Conservation (phyloP, 2,113 vertebrate species). For the Noctilio leporinus region DNA sequence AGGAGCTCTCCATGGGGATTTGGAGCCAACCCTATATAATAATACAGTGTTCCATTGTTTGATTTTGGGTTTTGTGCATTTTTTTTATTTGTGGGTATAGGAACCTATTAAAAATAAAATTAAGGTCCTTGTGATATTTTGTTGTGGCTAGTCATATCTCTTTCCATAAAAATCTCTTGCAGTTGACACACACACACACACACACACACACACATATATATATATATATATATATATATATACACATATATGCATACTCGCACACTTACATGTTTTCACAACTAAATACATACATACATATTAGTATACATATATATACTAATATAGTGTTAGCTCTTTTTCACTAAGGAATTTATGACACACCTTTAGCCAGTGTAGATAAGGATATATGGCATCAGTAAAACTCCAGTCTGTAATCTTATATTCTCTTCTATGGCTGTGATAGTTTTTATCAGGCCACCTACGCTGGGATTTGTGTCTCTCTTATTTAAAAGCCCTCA, state of each 20-base stretch:
- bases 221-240: no score
- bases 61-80: background rate
- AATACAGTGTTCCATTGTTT: background rate
- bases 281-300: background rate
- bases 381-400: background rate
- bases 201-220: background rate
- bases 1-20: background rate
- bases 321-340: background rate
- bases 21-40: background rate
- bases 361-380: background rate
- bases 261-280: background rate
- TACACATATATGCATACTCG: no score
- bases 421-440: background rate
- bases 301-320: no score
- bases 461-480: conserved; percentile 48
- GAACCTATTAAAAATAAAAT: background rate
- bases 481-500: conserved; percentile 53
- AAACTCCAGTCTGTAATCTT: background rate
- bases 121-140: background rate
- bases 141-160: background rate
- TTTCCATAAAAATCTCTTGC: background rate
- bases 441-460: conserved; percentile 48
- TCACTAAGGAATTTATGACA: background rate
- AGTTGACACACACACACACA: background rate
- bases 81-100: background rate